These are phyloP conservation scores for Meiosimyza decipiens DNA, from an alignment of 2,888 invertebrate genomes.

Conservation along the genomic window DNA sequence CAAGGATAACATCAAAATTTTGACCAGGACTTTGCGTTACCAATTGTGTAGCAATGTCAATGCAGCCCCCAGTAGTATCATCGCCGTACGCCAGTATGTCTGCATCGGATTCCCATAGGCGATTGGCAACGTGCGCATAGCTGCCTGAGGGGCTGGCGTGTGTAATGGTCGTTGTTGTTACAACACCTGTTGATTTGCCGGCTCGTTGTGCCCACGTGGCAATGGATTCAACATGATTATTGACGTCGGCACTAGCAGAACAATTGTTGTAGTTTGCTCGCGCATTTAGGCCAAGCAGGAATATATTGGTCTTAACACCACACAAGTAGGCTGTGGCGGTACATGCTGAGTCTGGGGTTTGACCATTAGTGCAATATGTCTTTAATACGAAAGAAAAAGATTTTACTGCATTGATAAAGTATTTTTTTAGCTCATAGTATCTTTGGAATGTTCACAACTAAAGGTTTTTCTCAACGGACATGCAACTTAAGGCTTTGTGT, in stretches of 20 bases:
- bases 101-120: constrained; percentile 79
- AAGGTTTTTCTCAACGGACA: no score
- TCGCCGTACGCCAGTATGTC: constrained; percentile 61
- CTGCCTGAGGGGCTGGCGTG: constrained; percentile 81
- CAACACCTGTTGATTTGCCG: constrained; percentile 73
- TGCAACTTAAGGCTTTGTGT: no score
- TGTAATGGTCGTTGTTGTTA: constrained; percentile 83
- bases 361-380: constrained; percentile 73
- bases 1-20: constrained; percentile 79
- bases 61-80: constrained; percentile 65
- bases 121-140: constrained; percentile 73
- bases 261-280: constrained; percentile 74
- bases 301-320: constrained; percentile 78
- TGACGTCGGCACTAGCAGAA: constrained; percentile 69
- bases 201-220: constrained; percentile 75
- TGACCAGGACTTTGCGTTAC: constrained; percentile 75
- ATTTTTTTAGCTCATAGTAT: no score
- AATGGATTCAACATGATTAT: constrained; percentile 75
- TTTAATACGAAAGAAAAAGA: constrained; percentile 48
- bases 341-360: constrained; percentile 81
- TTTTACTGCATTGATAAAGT: no score
- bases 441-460: no score
- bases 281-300: constrained; percentile 78
- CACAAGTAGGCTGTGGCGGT: constrained; percentile 65
- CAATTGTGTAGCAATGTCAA: constrained; percentile 81